Evolutionary conservation across 2,888 invertebrate genomes (phyloP), one percentile per base, ranked within the genome.

Genomic region (Ptilodon capucinus): DNA sequence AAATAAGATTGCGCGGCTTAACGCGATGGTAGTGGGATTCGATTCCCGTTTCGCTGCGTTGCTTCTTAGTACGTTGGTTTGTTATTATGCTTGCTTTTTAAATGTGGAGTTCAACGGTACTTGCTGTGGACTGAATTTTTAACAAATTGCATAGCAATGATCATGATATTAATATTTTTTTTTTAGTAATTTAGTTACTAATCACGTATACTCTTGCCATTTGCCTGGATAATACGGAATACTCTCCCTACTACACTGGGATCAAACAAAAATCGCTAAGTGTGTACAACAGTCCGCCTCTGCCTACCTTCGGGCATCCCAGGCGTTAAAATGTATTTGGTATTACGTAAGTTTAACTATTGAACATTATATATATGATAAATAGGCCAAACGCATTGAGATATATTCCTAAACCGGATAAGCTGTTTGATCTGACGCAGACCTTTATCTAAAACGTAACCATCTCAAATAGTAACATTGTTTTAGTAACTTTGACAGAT

Each of bases 1-100:
- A 51, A 57, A 64, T 65, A 65, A 64, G 63, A 64, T 62, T 49
- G 60, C 46, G 59, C 47, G 48, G 40, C 60, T 60, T 57, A 64
- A 65, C 57, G 55, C 48, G 63, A 62, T 64, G 52, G 63, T 60
- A 53, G 14, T 14, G 11, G 18, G 18, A 19, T 38, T 18, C 17
- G 30, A 42, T 30, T 13, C 16, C 5, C 38, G n/a, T 11, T 19
- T 38, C 5, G 19, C 19, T 19, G 8, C 38, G 38, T 13, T 18
- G 19, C n/a, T 28, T 28, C 28, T 28, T 11, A n/a, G 28, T n/a
- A 28, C 28, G 11, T 28, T 28, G 11, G n/a, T 11, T 28, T 28
- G 28, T 28, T 28, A 28, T 28, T 28, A 4, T 28, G 28, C 8
- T 28, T 28, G 28, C n/a, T 28, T 28, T 28, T 2, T 28, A 11